These are phyloP conservation scores for Pollenia labialis DNA, from an alignment of 2,888 invertebrate genomes.

Conservation along the genomic window DNA sequence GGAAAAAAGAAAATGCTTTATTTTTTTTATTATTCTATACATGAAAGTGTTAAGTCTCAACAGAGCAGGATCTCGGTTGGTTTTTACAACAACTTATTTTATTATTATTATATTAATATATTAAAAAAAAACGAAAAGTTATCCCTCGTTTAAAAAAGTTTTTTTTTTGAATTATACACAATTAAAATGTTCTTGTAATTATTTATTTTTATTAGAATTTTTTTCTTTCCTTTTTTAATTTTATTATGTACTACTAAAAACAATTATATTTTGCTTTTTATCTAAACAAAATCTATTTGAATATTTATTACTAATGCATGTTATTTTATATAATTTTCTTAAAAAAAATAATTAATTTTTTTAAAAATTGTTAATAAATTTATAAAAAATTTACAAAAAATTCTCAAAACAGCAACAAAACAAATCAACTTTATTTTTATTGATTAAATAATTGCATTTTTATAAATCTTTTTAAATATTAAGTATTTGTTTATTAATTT, in stretches of 20 bases:
- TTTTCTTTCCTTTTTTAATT: slow-evolving; percentile 70
- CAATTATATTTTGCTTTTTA: slow-evolving; percentile 32
- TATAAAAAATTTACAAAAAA: neutral
- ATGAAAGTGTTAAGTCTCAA: slow-evolving; percentile 76
- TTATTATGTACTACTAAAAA: slow-evolving; percentile 46
- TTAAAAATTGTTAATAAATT: slow-evolving; percentile 44
- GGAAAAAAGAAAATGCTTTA: slow-evolving; percentile 50
- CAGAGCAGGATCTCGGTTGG: slow-evolving; percentile 83
- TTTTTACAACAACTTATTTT: slow-evolving; percentile 78
- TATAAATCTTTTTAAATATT: slow-evolving; percentile 56
- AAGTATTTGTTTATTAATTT: slow-evolving; percentile 57
- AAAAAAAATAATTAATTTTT: slow-evolving; percentile 49
- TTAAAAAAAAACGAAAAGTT: slow-evolving; percentile 51
- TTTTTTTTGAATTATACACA: slow-evolving; percentile 68
- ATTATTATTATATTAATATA: slow-evolving; percentile 75
- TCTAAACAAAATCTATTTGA: slow-evolving; percentile 65
- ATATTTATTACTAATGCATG: slow-evolving; percentile 70
- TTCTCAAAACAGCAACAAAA: slow-evolving; percentile 30
- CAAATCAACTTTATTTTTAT: slow-evolving; percentile 34
- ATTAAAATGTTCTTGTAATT: slow-evolving; percentile 64
- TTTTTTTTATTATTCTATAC: slow-evolving; percentile 65
- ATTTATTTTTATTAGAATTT: slow-evolving; percentile 73
- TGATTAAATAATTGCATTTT: slow-evolving; percentile 42
- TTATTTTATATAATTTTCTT: slow-evolving; percentile 31
- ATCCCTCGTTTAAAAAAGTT: slow-evolving; percentile 71